Evolutionary conservation across 2,888 invertebrate genomes (phyloP), one percentile per base, ranked within the genome.

Genomic region (Beris chalybata): DNA sequence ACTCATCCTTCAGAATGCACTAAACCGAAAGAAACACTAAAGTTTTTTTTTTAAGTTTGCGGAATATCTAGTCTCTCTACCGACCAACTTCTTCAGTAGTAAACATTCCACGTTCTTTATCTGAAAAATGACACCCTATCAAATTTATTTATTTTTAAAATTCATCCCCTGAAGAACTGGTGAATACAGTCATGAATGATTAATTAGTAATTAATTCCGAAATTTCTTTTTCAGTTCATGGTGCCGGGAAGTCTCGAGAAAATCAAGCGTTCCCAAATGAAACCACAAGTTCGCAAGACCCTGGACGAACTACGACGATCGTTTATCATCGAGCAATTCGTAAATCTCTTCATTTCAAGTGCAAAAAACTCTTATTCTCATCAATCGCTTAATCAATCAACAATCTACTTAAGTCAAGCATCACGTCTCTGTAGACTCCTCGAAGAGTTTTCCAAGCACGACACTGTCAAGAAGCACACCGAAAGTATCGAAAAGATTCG

Each of bases 311-410:
- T 85, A 68, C 83, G 89, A 58, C 82, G 86, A 55, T 83, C 86
- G n/a, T 78, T 85, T 64, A 81, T 92, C 2, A 77, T 92, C 0
- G 86, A 87, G 74, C 87, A 89, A 73, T 89, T 92, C 72, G 86
- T 91, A 57, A 82, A 86, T 15, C 90, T 91, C 73, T 88, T 90
- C 72, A 84, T 91, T 44, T 83, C 85, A 61, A 89, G 92, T 84
- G 86, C 89, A 0, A 83, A 86, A 63, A 84, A 83, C 57, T 87
- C 89, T 70, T 84, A 85, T 13, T 83, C 84, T 69, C 86, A 88
- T 69, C 83, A 85, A 11, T 85, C 87, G 0, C 80, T 83, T 22
- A 81, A 83, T 66, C 87, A 89, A 74, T 87, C 88, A 6, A 79
- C 85, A 2, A 84, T 88, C 67, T 91, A 90, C 74, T 79, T 92